Percentiles rank a stretch among this genome's conserved stretches.
These are phyloP conservation scores for Heliothis virescens DNA, from an alignment of 1,140 invertebrate genomes.

Conservation along the genomic window DNA sequence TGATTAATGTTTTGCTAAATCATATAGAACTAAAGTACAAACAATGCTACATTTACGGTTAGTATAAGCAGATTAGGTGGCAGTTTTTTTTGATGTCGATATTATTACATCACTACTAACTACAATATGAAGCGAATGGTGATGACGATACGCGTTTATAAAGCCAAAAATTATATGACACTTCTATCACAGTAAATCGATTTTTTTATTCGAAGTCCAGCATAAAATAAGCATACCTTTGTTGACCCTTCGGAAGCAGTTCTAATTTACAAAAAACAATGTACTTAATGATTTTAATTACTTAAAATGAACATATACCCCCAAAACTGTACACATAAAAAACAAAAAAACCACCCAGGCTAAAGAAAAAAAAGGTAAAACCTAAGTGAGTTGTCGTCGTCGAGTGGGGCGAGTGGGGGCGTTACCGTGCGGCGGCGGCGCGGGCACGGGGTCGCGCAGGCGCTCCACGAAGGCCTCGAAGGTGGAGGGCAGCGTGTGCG, in stretches of 20 bases:
- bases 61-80: slow-evolving; percentile 21
- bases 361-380: slow-evolving; percentile 25
- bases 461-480: slow-evolving; percentile 90
- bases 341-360: background rate
- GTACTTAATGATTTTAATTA: too few species aligned
- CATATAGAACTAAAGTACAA: background rate
- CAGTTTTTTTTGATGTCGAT: background rate
- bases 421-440: slow-evolving; percentile 21
- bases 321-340: background rate
- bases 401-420: slow-evolving; percentile 20
- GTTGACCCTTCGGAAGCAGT: too few species aligned
- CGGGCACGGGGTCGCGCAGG: slow-evolving; percentile 71
- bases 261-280: too few species aligned
- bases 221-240: too few species aligned
- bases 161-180: background rate
- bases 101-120: background rate
- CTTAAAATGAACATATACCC: too few species aligned
- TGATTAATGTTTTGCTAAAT: background rate
- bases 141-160: background rate
- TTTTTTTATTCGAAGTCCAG: too few species aligned
- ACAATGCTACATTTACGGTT: background rate
- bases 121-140: background rate
- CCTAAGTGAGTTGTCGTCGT: slow-evolving; percentile 12
- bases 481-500: slow-evolving; percentile 95
- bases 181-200: too few species aligned